Percentiles rank a stretch among this genome's conserved stretches.
These are phyloP conservation scores for Sanderia malayensis DNA, from an alignment of 30 jellyfish, hydroid and myxozoan genomes.

Conservation along the genomic window DNA sequence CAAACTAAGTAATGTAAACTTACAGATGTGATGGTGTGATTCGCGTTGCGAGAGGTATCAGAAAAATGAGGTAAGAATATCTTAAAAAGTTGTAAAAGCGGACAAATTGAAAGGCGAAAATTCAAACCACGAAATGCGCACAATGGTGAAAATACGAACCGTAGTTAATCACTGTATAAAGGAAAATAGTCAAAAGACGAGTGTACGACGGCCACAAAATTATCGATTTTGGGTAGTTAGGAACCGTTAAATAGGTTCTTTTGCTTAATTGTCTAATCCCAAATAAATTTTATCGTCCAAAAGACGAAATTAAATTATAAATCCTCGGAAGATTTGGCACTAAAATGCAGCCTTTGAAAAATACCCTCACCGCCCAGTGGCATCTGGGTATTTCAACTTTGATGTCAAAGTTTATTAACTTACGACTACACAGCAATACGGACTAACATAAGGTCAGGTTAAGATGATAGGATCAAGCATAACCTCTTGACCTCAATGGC, in stretches of 20 bases:
- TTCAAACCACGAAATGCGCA: background rate
- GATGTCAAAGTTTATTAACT: no score
- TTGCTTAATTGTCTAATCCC: background rate
- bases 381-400: no score
- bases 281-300: no score
- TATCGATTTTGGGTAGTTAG: background rate
- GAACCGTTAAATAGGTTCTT: background rate
- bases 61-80: background rate
- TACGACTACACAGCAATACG: no score
- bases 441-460: no score
- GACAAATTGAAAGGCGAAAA: background rate
- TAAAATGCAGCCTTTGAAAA: no score
- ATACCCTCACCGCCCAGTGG: no score
- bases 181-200: background rate
- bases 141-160: background rate
- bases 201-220: background rate
- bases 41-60: background rate
- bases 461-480: no score
- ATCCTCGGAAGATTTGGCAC: no score
- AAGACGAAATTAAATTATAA: no score
- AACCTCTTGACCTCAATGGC: no score
- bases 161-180: background rate
- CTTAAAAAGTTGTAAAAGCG: background rate
- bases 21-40: no score
- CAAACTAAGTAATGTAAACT: background rate